Base-by-base conservation (phyloP, 2,797 vertebrate genomes). In the Phaenicophaeus curvirostris region DNA sequence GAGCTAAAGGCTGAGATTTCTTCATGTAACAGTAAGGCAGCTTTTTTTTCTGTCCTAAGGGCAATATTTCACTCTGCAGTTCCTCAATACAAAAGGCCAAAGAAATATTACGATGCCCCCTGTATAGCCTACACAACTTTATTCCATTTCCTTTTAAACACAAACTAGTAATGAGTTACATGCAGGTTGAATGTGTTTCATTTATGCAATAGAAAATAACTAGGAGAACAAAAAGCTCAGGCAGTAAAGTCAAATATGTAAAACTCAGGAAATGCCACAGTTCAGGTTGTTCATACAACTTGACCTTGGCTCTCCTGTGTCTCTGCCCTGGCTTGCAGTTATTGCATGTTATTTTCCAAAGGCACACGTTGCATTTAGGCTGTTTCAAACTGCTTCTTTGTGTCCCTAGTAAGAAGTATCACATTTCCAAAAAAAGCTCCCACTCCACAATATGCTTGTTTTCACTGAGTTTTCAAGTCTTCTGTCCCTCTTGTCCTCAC, bases 191-290 rank as follows among this genome's bases (percentile, higher is more conserved):
- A 93, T 4, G 85, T 95, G 83, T 94, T 93, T 91, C 83, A 91
- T 85, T 90, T 78, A 84, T 8, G 24, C 25, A 75, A 31, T 8
- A 89, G 58, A 75, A 95, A 94, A 93, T 72, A 80, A 65, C 61
- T 21, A 31, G 42, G 55, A 42, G 54, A 67, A 83, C 23, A 41
- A 55, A 85, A 87, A n/a, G 18, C 54, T 71, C 20, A 42, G 63
- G 71, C 37, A 76, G 12, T 81, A 63, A 91, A 94, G 18, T 68
- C 58, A 76, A 76, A 25, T 16, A 59, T 78, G 57, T 72, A 69
- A 88, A 92, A 74, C 33, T 85, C 85, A 69, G 85, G 85, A 97
- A 96, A 96, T 88, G 76, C 91, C 89, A 86, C 35, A 65, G 91
- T 78, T 95, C n/a, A 78, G 16, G 63, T 15, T 66, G 41, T 39